Percentiles rank a stretch among this genome's conserved stretches.
Conservation (phyloP, 64 coral and sea anemone genomes). For the Porites australiensis region DNA sequence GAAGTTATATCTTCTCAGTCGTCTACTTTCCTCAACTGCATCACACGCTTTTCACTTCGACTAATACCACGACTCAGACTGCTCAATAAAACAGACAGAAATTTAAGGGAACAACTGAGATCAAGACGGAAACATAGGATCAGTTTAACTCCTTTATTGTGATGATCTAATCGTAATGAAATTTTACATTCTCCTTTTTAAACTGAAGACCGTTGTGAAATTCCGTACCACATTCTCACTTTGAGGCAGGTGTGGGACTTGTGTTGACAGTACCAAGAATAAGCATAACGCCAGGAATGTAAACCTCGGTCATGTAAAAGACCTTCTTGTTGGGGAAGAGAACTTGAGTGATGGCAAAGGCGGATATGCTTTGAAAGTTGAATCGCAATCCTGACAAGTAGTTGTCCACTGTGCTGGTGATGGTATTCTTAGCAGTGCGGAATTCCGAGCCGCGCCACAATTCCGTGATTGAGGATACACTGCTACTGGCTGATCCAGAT, state of each 20-base stretch:
- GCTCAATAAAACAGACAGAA: neutral
- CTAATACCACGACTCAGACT: too few species aligned
- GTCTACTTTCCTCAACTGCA: too few species aligned
- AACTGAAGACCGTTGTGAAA: neutral
- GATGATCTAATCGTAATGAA: neutral
- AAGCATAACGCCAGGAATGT: constrained; percentile 53
- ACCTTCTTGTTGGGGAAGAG: constrained; percentile 41
- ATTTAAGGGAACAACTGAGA: neutral
- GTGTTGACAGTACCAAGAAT: constrained; percentile 45
- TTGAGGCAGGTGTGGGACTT: neutral
- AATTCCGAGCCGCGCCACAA: neutral
- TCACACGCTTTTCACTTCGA: too few species aligned
- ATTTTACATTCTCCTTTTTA: neutral
- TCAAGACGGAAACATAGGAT: neutral
- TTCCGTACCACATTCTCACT: neutral
- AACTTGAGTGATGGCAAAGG: constrained; percentile 56
- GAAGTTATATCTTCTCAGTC: too few species aligned
- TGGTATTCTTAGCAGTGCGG: constrained; percentile 23
- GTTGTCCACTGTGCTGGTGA: constrained; percentile 13
- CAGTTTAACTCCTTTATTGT: constrained; percentile 27
- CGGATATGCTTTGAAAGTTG: constrained; percentile 58
- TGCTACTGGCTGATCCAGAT: constrained; percentile 20
- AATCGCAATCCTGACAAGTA: constrained; percentile 49
- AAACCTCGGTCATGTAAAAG: constrained; percentile 45
- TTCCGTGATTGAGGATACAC: neutral